A percentile compares a stretch with the other conserved stretches of the same genome.
Evolutionary conservation across 53 echinoderm and acorn worm species (phyloP).

Genomic region (Holothuria leucospilota): DNA sequence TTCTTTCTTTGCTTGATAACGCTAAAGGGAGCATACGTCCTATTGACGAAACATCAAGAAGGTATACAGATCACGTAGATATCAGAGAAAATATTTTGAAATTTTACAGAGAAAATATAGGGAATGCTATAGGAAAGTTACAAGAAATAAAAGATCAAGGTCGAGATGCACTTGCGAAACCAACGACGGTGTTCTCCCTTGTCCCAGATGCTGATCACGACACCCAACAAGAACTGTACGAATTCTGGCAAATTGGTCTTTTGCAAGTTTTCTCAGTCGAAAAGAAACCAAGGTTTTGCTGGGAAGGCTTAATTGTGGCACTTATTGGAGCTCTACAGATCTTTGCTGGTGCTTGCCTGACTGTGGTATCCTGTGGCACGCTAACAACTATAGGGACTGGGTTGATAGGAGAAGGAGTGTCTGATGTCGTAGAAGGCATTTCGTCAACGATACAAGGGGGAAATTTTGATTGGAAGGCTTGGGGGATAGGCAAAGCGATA

Average conservation of each 20-base stretch:
- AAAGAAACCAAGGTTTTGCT: neutral
- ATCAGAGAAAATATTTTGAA: neutral
- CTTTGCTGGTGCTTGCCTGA: neutral
- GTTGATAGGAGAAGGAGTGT: neutral
- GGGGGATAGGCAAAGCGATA: neutral
- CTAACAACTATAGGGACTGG: neutral
- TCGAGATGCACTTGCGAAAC: neutral
- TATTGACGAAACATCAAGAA: neutral
- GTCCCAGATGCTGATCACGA: neutral
- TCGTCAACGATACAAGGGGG: neutral
- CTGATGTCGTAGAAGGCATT: neutral
- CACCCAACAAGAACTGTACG: neutral
- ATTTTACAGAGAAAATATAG: neutral
- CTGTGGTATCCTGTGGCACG: neutral
- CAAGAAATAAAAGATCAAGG: neutral
- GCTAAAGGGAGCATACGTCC: neutral
- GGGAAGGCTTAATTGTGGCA: neutral
- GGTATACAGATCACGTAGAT: neutral
- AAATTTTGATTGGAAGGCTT: neutral
- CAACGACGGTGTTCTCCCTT: neutral
- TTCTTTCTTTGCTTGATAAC: neutral
- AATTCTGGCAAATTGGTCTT: neutral
- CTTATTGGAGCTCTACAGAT: neutral
- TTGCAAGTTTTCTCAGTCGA: neutral
- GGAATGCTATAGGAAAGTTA: neutral